Evolutionary conservation across 1,140 invertebrate species (phyloP), one percentile per base, ranked within the genome.

Genomic region (Drosophila chauvacae): DNA sequence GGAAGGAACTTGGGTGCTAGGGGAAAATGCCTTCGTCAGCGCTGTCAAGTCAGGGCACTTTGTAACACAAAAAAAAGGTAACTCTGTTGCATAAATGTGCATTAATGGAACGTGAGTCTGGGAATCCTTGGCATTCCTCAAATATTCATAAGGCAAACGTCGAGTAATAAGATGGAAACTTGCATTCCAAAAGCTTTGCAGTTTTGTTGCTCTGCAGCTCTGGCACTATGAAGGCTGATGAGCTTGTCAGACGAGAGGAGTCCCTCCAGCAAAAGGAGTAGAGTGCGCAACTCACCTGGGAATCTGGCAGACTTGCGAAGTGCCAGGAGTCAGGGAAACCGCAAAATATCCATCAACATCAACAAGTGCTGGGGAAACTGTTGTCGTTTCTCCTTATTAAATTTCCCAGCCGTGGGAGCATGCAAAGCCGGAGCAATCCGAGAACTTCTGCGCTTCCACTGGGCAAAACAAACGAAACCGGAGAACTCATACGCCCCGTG

Each of bases 271-370:
- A 44, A n/a, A 42, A 37, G 18, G 42, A 64, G 39, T 26, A 16
- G 18, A 59, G 14, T 4, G 2, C 7, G 18, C 23, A 33, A 61
- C 16, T 65, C 62, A 62, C 56, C 30, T 41, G 57, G 39, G 62
- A 62, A 39, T 39, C 53, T 23, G 10, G 9, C 20, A 10, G 57
- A 26, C 20, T 13, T n/a, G 57, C 53, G 2, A 26, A 23, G 35
- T 18, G 18, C 23, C 44, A 37, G 68, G 26, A 39, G 41, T 51
- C 76, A 64, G 26, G n/a, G 41, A 41, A 64, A 61, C 80, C 83
- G 35, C 83, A 69, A 35, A 60, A 55, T 68, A 90, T 88, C 77
- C 77, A 88, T 90, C 85, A 75, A 64, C 79, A 86, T 75, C 68
- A 77, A 84, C 77, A 83, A 78, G 80, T 68, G 41, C 26, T 30